phyloP scores from a whole-genome alignment of 2,888 invertebrate species.

The Hirtodrosophila cameraria region DNA sequence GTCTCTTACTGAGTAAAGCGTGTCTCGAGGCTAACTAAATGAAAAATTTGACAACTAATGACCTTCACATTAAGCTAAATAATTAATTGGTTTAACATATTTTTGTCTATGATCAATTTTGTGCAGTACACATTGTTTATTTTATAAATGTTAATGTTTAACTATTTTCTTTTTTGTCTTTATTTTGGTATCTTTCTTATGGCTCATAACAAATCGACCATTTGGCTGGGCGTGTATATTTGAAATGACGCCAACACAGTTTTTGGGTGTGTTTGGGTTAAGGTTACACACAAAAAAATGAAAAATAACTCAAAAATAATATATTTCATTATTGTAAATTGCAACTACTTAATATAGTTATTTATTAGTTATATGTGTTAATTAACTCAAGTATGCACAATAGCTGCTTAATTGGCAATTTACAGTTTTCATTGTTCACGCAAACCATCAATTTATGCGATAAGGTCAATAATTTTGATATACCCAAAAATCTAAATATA shows the following conservation, averaged over 20 bases:
- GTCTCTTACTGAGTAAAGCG: conserved; percentile 4
- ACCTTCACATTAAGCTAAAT: conserved; percentile 40
- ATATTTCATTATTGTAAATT: conserved; percentile 5
- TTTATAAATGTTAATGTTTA: conserved; percentile 15
- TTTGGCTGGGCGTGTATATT: conserved; percentile 16
- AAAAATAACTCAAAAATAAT: neutral
- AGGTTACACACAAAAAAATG: conserved; percentile 16
- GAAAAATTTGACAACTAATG: conserved; percentile 7
- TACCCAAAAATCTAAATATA: neutral
- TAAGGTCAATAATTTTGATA: conserved; percentile 48
- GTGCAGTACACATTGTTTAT: conserved; percentile 7
- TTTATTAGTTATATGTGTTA: conserved; percentile 8
- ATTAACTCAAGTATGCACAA: conserved; percentile 22
- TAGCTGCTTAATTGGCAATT: conserved; percentile 27
- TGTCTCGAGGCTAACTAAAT: conserved; percentile 13
- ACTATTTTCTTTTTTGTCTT: conserved; percentile 7
- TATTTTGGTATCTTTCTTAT: conserved; percentile 14
- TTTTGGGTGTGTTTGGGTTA: conserved; percentile 38
- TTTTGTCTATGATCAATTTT: conserved; percentile 20
- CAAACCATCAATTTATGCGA: conserved; percentile 35
- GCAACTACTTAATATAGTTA: conserved; percentile 25
- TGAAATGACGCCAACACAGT: neutral
- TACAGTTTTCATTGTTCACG: conserved; percentile 17
- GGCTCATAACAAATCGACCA: conserved; percentile 4
- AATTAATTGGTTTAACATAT: conserved; percentile 41